Base-by-base conservation (phyloP, 2,113 vertebrate genomes). In the Eupsittula cactorum region DNA sequence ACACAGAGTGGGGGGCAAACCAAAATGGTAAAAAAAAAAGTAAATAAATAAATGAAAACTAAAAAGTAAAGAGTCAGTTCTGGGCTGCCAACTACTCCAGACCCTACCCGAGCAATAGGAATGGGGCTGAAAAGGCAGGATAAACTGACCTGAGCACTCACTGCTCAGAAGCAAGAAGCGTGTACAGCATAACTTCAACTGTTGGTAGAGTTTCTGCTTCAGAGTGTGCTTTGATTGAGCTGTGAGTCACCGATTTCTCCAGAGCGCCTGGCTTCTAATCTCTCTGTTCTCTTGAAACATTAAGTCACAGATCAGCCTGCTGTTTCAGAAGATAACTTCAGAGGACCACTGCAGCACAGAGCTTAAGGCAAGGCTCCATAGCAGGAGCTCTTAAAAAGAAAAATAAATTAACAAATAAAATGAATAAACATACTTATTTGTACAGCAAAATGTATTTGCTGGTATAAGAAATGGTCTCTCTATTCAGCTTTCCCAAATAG, bases 141-240 rank as follows among this genome's bases (percentile, higher is more conserved):
- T 59, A 17, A 44, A n/a, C 23, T 25, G 64, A 31, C 42, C 47
- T 20, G 37, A 37, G 39, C 46, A 11, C 78, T 42, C 63, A 5
- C 35, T 29, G 49, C n/a, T 69, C 46, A 25, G 16, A 13, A 10
- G 16, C 1, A 1, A 50, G 47, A 7, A 37, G 12, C 0, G 5
- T 2, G 6, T 0, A 10, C 27, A 86, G 64, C 13, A 18, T 10
- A 8, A 60, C 64, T 47, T 41, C 74, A 29, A 25, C 17, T 5
- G 7, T 6, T 2, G 0, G 25, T 42, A 13, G 24, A 83, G 25
- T 16, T 88, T 63, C n/a, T 86, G 10, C 42, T 77, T 42, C 73
- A 67, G 25, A 67, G 11, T 7, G 41, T 24, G 35, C n/a, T 81
- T 23, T 52, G 71, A 23, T 31, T 16, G 46, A 60, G 29, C 1